A percentile compares a stretch with the other conserved stretches of the same genome.
Evolutionary conservation across 2,888 invertebrate genomes (phyloP).

Genomic region (Epiblema foenella): DNA sequence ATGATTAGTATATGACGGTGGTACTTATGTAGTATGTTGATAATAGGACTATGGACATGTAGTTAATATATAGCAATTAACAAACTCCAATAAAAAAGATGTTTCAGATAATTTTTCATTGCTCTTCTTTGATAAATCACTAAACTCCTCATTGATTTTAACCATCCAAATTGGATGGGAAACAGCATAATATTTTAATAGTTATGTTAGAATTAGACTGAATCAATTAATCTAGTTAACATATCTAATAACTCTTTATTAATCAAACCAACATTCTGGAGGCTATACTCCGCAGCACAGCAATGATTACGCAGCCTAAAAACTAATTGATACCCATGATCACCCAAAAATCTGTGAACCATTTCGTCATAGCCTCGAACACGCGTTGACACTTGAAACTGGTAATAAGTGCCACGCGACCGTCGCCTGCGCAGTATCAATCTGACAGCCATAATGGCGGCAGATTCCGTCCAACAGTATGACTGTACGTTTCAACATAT

Average conservation of each 20-base stretch:
- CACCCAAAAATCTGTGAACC: conserved; percentile 14
- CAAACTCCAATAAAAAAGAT: not conserved
- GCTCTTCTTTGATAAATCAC: not conserved
- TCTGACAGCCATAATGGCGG: conserved; percentile 62
- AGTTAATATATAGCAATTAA: not conserved
- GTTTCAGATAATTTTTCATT: not conserved
- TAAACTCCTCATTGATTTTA: not conserved
- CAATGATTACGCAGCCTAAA: conserved; percentile 16
- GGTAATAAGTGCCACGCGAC: conserved; percentile 52
- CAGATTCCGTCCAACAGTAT: conserved; percentile 52
- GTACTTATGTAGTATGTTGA: too few relatives aligned
- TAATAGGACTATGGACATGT: too few relatives aligned
- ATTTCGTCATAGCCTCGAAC: conserved; percentile 36
- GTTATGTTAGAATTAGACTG: not conserved
- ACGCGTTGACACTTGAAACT: conserved; percentile 48
- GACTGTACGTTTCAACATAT: conserved; percentile 1
- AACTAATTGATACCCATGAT: conserved; percentile 17
- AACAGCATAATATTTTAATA: not conserved
- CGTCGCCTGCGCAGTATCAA: conserved; percentile 72
- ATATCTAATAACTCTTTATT: not conserved
- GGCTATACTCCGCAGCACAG: not conserved
- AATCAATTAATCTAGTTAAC: not conserved
- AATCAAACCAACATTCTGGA: not conserved
- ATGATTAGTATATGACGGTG: not conserved
- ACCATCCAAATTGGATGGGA: too few relatives aligned